phyloP scores from a whole-genome alignment of 2,113 vertebrate species.

The Macquaria australasica region DNA sequence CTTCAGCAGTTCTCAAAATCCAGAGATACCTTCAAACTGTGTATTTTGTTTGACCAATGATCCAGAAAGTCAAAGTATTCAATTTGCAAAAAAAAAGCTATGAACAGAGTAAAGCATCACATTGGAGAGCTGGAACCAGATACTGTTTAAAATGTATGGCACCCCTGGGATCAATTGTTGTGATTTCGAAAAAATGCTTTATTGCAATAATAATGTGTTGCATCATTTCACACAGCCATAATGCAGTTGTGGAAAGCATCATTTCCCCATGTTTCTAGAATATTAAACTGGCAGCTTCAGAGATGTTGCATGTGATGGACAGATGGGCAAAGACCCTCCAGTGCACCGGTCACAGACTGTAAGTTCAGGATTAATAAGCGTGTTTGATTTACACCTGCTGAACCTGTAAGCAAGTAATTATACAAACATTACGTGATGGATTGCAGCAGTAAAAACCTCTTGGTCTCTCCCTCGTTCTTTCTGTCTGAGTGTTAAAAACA shows the following conservation, averaged over 20 bases:
- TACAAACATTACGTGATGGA: constrained; percentile 35
- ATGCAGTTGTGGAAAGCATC: constrained; percentile 1
- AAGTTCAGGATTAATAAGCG: neutral
- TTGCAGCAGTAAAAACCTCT: constrained; percentile 27
- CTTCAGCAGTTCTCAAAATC: neutral
- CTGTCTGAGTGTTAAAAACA: constrained; percentile 43
- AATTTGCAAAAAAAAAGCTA: neutral
- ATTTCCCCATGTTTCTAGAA: constrained; percentile 7
- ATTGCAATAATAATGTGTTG: constrained; percentile 17
- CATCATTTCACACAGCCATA: constrained; percentile 6
- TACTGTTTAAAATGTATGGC: neutral
- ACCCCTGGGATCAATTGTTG: neutral
- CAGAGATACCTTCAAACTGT: neutral
- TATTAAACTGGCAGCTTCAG: neutral
- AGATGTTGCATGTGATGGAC: neutral
- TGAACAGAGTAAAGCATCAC: neutral
- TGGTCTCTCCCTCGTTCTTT: constrained; percentile 2
- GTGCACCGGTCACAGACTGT: neutral
- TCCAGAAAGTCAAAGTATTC: neutral
- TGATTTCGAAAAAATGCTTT: constrained; percentile 2
- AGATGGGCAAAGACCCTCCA: neutral
- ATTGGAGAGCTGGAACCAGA: neutral
- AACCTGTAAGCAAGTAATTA: constrained; percentile 21
- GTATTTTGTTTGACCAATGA: neutral
- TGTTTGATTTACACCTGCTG: constrained; percentile 27